These are phyloP conservation scores for Lethenteron reissneri DNA, from an alignment of 2,113 vertebrate species.

Conservation along the genomic window DNA sequence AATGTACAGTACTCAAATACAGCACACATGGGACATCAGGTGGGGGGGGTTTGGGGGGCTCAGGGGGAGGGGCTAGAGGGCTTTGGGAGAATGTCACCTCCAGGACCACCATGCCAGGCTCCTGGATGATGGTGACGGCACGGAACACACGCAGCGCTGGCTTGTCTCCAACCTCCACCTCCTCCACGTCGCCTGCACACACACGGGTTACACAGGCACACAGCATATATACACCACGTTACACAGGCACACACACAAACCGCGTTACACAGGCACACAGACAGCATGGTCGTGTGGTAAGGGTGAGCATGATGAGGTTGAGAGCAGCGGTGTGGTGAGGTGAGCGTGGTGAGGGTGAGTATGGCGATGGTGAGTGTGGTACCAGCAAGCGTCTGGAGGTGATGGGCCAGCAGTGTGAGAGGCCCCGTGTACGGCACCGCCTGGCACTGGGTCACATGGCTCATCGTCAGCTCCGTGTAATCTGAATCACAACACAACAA, in stretches of 20 bases:
- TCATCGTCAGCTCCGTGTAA: slow-evolving; percentile 77
- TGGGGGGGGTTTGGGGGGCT: too few relatives aligned
- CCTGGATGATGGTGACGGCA: slow-evolving; percentile 62
- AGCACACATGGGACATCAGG: too few relatives aligned
- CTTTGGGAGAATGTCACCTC: slow-evolving; percentile 34
- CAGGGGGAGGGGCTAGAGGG: too few relatives aligned
- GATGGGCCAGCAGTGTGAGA: slow-evolving; percentile 50
- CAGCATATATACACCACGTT: too few relatives aligned
- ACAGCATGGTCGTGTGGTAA: too few relatives aligned
- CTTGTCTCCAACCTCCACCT: slow-evolving; percentile 63
- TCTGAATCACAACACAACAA: slow-evolving; percentile 22
- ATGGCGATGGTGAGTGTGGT: not conserved
- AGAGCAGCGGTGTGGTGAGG: too few relatives aligned
- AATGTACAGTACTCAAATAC: too few relatives aligned
- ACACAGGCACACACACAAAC: too few relatives aligned
- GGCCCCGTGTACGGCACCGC: slow-evolving; percentile 69
- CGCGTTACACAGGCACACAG: too few relatives aligned
- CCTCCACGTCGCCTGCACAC: slow-evolving; percentile 66
- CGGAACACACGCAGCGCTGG: slow-evolving; percentile 68
- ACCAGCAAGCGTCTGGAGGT: slow-evolving; percentile 67
- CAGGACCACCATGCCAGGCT: slow-evolving; percentile 59
- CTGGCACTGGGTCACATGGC: slow-evolving; percentile 77
- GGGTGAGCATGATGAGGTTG: too few relatives aligned
- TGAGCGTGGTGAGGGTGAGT: too few relatives aligned
- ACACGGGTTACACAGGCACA: slow-evolving; percentile 9